These are phyloP conservation scores for Heliconius ismenius DNA, from an alignment of 2,888 invertebrate species.

Conservation along the genomic window DNA sequence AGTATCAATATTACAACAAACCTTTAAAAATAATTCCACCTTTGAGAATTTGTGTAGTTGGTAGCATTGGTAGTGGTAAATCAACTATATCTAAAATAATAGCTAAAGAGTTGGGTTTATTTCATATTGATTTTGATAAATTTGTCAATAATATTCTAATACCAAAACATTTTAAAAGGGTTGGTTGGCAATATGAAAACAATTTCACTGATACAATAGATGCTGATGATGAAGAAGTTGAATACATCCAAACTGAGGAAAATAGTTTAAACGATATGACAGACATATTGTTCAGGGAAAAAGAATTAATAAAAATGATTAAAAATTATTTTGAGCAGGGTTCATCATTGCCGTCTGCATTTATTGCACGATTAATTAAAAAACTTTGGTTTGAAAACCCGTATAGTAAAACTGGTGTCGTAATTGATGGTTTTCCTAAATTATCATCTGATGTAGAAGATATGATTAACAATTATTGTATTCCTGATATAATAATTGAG, in stretches of 20 bases:
- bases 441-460: constrained; percentile 78
- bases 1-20: constrained; percentile 71
- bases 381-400: constrained; percentile 81
- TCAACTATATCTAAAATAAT: constrained; percentile 74
- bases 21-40: constrained; percentile 74
- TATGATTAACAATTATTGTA: constrained; percentile 72
- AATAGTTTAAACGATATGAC: constrained; percentile 59
- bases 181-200: constrained; percentile 72
- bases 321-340: constrained; percentile 78
- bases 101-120: constrained; percentile 80
- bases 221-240: constrained; percentile 62
- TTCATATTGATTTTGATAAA: constrained; percentile 75
- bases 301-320: constrained; percentile 63
- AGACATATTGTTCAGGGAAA: constrained; percentile 66
- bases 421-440: constrained; percentile 84
- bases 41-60: constrained; percentile 81
- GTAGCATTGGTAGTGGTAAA: constrained; percentile 80
- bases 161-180: constrained; percentile 71
- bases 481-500: constrained; percentile 83
- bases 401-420: constrained; percentile 74
- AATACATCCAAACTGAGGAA: constrained; percentile 67
- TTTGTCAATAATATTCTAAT: constrained; percentile 62
- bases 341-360: constrained; percentile 65
- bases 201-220: constrained; percentile 57
- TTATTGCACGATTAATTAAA: constrained; percentile 70